Conservation (phyloP, 2,797 vertebrate genomes). For the Schizopygopsis pylzovi region DNA sequence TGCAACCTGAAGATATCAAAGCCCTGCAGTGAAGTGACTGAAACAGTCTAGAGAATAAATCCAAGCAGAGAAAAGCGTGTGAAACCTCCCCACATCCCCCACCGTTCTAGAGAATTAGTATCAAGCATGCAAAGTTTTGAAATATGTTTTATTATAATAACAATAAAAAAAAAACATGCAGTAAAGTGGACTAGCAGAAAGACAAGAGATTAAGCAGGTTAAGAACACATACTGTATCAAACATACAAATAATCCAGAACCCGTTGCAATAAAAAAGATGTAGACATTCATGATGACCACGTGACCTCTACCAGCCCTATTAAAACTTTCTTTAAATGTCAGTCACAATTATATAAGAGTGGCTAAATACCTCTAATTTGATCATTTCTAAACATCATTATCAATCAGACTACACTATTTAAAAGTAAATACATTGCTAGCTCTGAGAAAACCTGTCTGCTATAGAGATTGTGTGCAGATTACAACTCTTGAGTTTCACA, state of each 20-base stretch:
- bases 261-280: not conserved
- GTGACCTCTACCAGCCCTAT: not conserved
- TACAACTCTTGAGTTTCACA: not conserved
- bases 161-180: conserved; percentile 57
- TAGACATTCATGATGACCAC: not conserved
- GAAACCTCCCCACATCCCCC: conserved; percentile 17
- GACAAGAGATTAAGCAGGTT: conserved; percentile 14
- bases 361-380: not conserved
- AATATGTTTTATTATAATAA: conserved; percentile 4
- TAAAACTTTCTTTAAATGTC: not conserved
- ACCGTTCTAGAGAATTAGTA: conserved; percentile 25
- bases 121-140: conserved; percentile 37
- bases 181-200: not conserved
- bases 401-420: too few species aligned
- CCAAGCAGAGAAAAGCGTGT: conserved; percentile 70
- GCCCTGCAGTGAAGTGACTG: not conserved
- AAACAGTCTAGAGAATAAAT: conserved; percentile 51
- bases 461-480: not conserved
- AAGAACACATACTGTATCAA: not conserved
- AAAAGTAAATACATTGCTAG: not conserved
- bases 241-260: not conserved
- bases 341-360: not conserved
- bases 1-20: not conserved
- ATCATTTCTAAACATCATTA: not conserved
- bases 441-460: not conserved